A percentile compares a stretch with the other conserved stretches of the same genome.
Evolutionary conservation across 2,113 vertebrate species (phyloP).

Genomic region (Sphyrna mokarran): DNA sequence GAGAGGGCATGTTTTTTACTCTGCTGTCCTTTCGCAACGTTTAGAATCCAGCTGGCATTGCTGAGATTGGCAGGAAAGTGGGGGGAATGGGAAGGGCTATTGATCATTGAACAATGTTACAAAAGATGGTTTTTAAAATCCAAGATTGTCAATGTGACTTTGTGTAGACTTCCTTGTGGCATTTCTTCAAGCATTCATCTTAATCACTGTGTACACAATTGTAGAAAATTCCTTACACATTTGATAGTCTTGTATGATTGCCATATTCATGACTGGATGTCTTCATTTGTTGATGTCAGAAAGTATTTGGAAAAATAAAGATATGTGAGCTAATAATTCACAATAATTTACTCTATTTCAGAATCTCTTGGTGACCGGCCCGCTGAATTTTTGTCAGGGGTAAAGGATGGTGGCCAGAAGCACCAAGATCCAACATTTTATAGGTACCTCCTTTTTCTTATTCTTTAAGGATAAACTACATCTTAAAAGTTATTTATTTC

Average conservation of each 20-base stretch:
- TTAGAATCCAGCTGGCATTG: background rate
- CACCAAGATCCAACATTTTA: background rate
- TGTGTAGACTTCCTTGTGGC: background rate
- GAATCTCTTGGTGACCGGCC: background rate
- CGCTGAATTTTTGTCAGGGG: background rate
- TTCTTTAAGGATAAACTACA: background rate
- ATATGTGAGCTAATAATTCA: background rate
- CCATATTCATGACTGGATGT: background rate
- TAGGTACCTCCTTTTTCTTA: conserved; percentile 4
- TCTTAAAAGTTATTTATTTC: background rate
- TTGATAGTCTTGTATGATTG: background rate
- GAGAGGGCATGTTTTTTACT: background rate
- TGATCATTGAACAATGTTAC: background rate
- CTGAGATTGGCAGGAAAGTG: background rate
- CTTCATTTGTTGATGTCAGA: background rate
- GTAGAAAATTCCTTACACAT: background rate
- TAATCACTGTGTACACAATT: background rate
- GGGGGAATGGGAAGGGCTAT: background rate
- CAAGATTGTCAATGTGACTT: background rate
- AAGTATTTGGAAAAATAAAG: background rate
- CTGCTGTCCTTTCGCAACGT: background rate
- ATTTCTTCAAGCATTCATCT: background rate
- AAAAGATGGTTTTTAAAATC: background rate
- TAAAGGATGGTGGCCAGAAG: conserved; percentile 25
- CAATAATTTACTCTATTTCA: conserved; percentile 10